phyloP scores from a whole-genome alignment of 2,797 vertebrate species.

The Darevskia mixta region DNA sequence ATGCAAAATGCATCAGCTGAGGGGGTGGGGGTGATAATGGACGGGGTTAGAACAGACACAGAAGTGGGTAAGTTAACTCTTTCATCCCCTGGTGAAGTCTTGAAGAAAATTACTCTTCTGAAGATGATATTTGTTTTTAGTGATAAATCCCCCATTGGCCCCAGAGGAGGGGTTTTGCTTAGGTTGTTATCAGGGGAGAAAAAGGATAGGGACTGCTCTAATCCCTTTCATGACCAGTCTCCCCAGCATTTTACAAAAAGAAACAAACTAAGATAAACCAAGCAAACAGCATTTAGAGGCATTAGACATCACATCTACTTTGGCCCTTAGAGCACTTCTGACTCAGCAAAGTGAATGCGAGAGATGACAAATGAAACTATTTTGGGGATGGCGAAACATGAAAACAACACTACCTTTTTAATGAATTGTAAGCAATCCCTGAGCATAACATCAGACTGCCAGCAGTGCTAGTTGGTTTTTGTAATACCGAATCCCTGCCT shows the following conservation, averaged over 20 bases:
- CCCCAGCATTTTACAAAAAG: no score
- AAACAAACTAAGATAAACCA: neutral
- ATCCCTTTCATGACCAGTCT: neutral
- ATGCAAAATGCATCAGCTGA: neutral
- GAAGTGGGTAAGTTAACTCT: neutral
- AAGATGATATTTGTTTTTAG: neutral
- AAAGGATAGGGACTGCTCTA: neutral
- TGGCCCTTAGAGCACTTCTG: neutral
- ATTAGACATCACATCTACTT: neutral
- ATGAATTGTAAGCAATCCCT: constrained; percentile 10
- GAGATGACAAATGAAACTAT: neutral
- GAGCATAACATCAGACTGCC: neutral
- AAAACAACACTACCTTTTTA: neutral
- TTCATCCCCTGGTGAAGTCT: neutral
- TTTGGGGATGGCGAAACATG: neutral
- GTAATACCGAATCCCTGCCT: neutral
- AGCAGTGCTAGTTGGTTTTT: constrained; percentile 2
- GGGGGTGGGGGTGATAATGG: neutral
- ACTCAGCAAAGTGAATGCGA: neutral
- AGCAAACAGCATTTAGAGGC: no score
- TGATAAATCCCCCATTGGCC: neutral
- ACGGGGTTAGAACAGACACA: neutral
- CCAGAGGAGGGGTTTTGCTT: neutral
- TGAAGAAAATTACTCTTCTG: neutral
- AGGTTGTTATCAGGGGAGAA: neutral